Evolutionary conservation across 53 echinoderm and acorn worm genomes (phyloP), one percentile per base, ranked within the genome.

Genomic region (Astropecten irregularis): DNA sequence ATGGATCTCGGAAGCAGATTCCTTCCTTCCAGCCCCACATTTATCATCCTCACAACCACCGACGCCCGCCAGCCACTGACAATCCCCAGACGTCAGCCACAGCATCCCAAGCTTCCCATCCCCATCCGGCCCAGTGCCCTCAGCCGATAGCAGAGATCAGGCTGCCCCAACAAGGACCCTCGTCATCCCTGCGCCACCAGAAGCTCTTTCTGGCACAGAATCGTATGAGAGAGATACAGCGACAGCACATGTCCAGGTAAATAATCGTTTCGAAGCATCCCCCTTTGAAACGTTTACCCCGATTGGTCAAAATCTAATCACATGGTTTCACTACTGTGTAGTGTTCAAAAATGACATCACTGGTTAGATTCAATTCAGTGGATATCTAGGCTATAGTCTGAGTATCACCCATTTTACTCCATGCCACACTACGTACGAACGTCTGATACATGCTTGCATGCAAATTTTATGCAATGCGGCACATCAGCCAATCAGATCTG

Each of bases 131-230:
- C 15, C 68, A 82, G n/a, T 70, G 90, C 57, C 86, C 63, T 58
- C 82, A 71, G 46, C 82, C 82, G 9, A 87, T 95, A 23, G 86
- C 95, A 4, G 95, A 95, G 88, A 87, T 95, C 69, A 72, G 88
- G 46, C 84, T 95, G 13, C 95, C 95, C n/a, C 88, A 88, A 52
- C 95, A 91, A 61, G 77, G 86, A 2, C 91, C 95, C 5, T 91
- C 91, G 3, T 77, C 84, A 0, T 66, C 95, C 2, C 65, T 89
- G 11, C 86, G 84, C 30, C 95, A 95, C 67, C 95, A 93, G 71
- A 88, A 62, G 60, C 79, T 95, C 28, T 76, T 85, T 51, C 92
- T 86, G 65, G 82, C 88, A 10, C 95, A 95, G 85, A 92, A 95
- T 59, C 87, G 86, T 15, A 88, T 73, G 76, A 85, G 91, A 65